Percentiles rank a stretch among this genome's conserved stretches.
These are phyloP conservation scores for Spisula subtruncata DNA, from an alignment of 2,888 invertebrate genomes.

Conservation along the genomic window DNA sequence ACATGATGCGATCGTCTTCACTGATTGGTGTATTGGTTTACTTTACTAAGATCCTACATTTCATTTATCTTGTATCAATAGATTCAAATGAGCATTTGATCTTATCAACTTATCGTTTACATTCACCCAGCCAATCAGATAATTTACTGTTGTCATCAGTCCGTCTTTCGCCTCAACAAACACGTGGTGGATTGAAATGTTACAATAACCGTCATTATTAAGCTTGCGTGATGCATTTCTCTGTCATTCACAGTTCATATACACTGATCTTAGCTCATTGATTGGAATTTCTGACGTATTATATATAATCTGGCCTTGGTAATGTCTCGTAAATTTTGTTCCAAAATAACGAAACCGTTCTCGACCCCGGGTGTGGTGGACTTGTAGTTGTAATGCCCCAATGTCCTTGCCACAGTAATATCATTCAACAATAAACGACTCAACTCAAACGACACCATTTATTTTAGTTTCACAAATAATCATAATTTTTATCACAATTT, in stretches of 20 bases:
- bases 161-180: conserved; percentile 2
- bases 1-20: neutral
- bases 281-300: neutral
- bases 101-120: neutral
- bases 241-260: neutral
- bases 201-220: neutral
- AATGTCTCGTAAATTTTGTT: neutral
- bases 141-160: neutral
- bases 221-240: neutral
- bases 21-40: neutral
- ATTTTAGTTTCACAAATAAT: no score
- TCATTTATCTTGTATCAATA: conserved; percentile 8
- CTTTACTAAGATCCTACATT: neutral
- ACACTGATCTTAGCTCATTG: neutral
- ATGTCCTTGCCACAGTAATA: no score
- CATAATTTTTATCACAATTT: no score
- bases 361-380: no score
- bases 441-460: no score
- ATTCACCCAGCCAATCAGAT: neutral
- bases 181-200: neutral
- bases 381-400: no score
- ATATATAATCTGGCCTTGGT: neutral
- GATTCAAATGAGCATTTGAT: neutral
- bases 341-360: neutral
- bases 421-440: no score